phyloP scores from a whole-genome alignment of 2,888 invertebrate genomes.

The Diachrysia chrysitis region DNA sequence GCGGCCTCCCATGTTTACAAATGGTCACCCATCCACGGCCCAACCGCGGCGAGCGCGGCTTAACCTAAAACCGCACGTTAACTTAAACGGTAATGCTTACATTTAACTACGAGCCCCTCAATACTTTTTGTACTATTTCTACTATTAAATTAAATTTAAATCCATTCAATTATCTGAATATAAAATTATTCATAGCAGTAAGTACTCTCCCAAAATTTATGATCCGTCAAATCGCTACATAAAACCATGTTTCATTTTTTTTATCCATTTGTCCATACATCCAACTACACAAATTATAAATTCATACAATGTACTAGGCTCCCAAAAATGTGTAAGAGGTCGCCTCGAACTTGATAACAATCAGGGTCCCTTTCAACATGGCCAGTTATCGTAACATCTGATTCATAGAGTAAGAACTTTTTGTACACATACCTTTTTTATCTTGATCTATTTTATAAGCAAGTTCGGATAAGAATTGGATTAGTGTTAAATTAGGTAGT shows the following conservation, averaged over 20 bases:
- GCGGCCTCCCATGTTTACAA: no score
- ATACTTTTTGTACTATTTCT: no score
- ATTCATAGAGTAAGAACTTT: slow-evolving; percentile 71
- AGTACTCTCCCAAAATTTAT: slow-evolving; percentile 54
- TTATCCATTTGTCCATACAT: slow-evolving; percentile 47
- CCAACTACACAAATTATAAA: slow-evolving; percentile 72
- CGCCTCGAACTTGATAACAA: slow-evolving; percentile 68
- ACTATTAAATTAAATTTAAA: no score
- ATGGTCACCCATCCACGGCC: no score
- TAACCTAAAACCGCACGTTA: no score
- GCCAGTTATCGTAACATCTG: slow-evolving; percentile 75
- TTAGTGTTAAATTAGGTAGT: slow-evolving; percentile 74
- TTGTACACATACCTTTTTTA: slow-evolving; percentile 70
- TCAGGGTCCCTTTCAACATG: slow-evolving; percentile 80
- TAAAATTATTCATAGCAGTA: slow-evolving; percentile 27
- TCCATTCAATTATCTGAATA: slow-evolving; percentile 14
- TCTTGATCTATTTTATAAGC: slow-evolving; percentile 75
- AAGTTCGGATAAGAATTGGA: slow-evolving; percentile 72
- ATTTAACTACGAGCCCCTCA: no score
- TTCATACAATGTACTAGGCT: slow-evolving; percentile 85
- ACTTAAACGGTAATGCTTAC: no score
- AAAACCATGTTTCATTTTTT: slow-evolving; percentile 53
- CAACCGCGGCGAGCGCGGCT: no score
- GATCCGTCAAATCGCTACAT: slow-evolving; percentile 51
- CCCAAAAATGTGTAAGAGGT: slow-evolving; percentile 83